These are phyloP conservation scores for Trachurus trachurus DNA, from an alignment of 2,797 vertebrate species.

Conservation along the genomic window DNA sequence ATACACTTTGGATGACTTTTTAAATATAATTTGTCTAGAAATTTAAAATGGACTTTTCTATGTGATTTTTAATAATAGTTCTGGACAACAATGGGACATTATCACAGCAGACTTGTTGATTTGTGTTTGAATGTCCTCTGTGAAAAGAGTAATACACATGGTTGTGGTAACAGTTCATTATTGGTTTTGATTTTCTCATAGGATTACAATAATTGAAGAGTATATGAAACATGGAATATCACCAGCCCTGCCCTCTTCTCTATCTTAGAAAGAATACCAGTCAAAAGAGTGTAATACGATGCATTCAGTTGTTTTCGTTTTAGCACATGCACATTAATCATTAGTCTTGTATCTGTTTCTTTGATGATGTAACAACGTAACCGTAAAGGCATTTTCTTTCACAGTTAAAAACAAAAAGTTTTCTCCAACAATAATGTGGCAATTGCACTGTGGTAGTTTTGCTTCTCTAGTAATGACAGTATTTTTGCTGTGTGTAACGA, in stretches of 20 bases:
- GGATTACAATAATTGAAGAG: neutral
- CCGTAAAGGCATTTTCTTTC: constrained; percentile 17
- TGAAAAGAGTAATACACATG: neutral
- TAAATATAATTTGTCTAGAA: too few relatives aligned
- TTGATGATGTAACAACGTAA: constrained; percentile 14
- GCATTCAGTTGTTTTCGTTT: neutral
- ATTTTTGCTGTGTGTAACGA: constrained; percentile 44
- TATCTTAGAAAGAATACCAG: neutral
- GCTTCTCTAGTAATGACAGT: constrained; percentile 56
- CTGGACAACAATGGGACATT: neutral
- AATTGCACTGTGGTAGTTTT: constrained; percentile 39
- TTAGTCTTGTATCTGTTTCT: constrained; percentile 16
- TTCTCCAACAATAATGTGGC: constrained; percentile 26
- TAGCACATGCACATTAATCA: constrained; percentile 3
- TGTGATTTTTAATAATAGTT: constrained; percentile 9
- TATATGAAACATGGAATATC: neutral
- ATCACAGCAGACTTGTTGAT: neutral
- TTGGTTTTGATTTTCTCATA: neutral
- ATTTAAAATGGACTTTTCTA: neutral
- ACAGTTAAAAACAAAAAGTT: constrained; percentile 27
- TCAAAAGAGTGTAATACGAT: neutral
- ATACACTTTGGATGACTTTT: neutral
- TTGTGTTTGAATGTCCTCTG: neutral
- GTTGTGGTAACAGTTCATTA: neutral
- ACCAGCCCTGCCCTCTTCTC: neutral